A percentile compares a stretch with the other conserved stretches of the same genome.
These are phyloP conservation scores for Otus sunia DNA, from an alignment of 2,113 vertebrate species.

Conservation along the genomic window DNA sequence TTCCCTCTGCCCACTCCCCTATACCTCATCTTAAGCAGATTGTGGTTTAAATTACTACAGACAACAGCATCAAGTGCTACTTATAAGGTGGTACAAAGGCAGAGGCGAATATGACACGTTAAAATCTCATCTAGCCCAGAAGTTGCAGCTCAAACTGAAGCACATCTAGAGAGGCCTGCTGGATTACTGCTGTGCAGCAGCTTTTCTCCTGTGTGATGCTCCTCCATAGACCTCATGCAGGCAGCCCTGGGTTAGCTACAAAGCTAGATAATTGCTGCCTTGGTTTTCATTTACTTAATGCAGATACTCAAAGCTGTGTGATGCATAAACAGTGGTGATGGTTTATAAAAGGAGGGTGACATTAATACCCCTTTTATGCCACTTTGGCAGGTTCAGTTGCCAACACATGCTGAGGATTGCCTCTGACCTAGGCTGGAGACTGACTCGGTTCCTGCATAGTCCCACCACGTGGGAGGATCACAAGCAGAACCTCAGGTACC, in stretches of 20 bases:
- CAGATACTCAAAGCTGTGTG: neutral
- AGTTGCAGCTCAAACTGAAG: neutral
- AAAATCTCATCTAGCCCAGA: neutral
- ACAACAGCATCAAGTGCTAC: rapidly evolving
- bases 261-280: neutral
- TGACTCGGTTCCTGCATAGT: neutral
- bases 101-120: rapidly evolving
- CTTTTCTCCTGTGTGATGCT: neutral
- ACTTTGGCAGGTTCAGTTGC: neutral
- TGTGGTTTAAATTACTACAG: neutral
- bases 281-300: neutral
- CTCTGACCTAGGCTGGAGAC: neutral
- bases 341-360: neutral
- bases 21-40: neutral
- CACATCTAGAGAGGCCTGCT: neutral
- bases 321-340: neutral
- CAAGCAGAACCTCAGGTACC: rapidly evolving
- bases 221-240: neutral
- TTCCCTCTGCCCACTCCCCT: neutral
- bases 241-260: neutral
- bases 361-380: neutral
- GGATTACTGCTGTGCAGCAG: neutral
- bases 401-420: neutral
- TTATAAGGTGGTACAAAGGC: neutral
- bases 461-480: neutral